Conservation (phyloP, 2,888 invertebrate genomes). For the Eristalinus aeneus region DNA sequence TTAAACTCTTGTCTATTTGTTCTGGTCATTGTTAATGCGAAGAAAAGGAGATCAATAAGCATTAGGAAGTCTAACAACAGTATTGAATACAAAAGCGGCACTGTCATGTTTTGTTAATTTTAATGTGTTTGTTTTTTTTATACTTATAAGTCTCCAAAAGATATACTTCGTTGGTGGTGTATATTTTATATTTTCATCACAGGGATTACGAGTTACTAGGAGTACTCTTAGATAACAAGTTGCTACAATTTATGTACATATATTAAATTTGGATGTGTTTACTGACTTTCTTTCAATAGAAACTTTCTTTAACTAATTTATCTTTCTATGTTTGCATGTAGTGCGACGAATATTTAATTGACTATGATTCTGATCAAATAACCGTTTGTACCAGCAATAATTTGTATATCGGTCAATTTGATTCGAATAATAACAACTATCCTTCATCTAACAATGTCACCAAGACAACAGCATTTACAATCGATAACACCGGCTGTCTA, state of each 20-base stretch:
- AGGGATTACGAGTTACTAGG: too few relatives aligned
- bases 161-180: too few relatives aligned
- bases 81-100: too few relatives aligned
- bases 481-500: slow-evolving; percentile 32
- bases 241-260: slow-evolving; percentile 46
- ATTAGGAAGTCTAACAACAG: too few relatives aligned
- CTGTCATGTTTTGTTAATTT: too few relatives aligned
- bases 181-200: too few relatives aligned
- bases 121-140: too few relatives aligned
- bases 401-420: slow-evolving; percentile 60
- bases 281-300: slow-evolving; percentile 35
- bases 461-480: slow-evolving; percentile 25
- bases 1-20: too few relatives aligned
- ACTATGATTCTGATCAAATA: slow-evolving; percentile 73
- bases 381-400: slow-evolving; percentile 71
- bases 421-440: slow-evolving; percentile 60
- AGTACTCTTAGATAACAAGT: background rate
- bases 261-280: slow-evolving; percentile 52
- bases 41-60: too few relatives aligned
- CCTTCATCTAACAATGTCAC: slow-evolving; percentile 69
- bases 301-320: slow-evolving; percentile 35
- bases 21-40: too few relatives aligned
- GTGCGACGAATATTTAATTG: slow-evolving; percentile 73
- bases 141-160: too few relatives aligned
- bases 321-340: slow-evolving; percentile 73